phyloP scores from a whole-genome alignment of 2,113 vertebrate species.

The Tragelaphus scriptus region DNA sequence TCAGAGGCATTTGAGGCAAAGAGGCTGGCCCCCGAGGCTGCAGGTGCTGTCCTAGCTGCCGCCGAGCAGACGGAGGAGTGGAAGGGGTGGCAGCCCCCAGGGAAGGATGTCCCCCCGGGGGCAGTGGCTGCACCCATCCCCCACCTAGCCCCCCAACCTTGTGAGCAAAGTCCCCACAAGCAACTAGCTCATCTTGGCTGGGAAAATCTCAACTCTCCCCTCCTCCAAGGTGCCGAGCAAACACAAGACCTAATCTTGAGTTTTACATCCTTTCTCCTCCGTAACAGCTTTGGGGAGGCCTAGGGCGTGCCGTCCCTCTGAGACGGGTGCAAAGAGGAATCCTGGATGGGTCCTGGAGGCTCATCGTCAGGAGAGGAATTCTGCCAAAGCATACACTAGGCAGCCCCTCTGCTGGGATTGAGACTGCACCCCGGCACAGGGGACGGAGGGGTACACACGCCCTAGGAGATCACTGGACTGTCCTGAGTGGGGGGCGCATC shows the following conservation, averaged over 20 bases:
- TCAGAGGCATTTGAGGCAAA: neutral
- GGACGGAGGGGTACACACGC: rapidly evolving
- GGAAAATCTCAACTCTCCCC: neutral
- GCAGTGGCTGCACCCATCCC: neutral
- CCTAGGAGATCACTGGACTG: neutral
- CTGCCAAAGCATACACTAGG: neutral
- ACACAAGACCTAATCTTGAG: neutral
- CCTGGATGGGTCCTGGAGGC: neutral
- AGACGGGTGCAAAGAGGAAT: neutral
- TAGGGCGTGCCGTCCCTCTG: rapidly evolving
- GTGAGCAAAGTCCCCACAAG: neutral
- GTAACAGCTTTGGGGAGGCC: neutral
- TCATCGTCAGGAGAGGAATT: neutral
- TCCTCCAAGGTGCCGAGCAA: neutral
- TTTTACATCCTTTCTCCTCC: neutral
- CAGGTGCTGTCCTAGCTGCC: neutral
- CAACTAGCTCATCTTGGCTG: neutral
- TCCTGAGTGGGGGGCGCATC: neutral
- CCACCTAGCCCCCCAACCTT: rapidly evolving
- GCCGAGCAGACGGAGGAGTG: rapidly evolving
- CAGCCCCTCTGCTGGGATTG: rapidly evolving
- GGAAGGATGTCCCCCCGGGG: neutral
- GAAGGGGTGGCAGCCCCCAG: neutral
- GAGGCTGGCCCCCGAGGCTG: neutral
- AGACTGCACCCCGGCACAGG: neutral